Evolutionary conservation across 2,797 vertebrate genomes (phyloP), one percentile per base, ranked within the genome.

Genomic region (Epinephelus malabaricus): DNA sequence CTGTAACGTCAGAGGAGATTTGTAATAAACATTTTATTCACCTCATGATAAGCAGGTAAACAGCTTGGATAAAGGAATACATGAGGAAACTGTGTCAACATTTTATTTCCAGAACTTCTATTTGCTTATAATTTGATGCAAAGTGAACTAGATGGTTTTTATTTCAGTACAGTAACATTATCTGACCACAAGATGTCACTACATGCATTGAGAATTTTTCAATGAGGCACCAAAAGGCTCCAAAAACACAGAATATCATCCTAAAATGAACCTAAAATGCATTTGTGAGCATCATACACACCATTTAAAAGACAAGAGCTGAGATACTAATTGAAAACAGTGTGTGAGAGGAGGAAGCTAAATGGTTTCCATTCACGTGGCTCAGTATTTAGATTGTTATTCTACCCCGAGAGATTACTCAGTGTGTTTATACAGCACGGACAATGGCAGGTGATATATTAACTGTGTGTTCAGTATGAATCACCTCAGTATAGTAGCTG

Each of bases 401-500:
- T 67, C 4, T 3, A 4, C 3, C 17, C 17, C 50, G 21, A 30
- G 45, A 50, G 50, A 59, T 54, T 3, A 21, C 8, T 19, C 34
- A 34, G 34, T 34, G 8, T 21, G 49, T 30, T 50, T 46, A 13
- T 64, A 51, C 12, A 68, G 3, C 2, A 10, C 3, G 61, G 7
- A 55, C 21, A 61, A 19, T 25, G 18, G 23, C 30, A 69, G 10
- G 25, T 25, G 34, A 59, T 51, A 17, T 19, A 30, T 21, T 0
- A 11, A 43, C n/a, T 53, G 13, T 76, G 54, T 43, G 21, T 14
- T 27, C 2, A 49, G 17, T 51, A 15, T 47, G 12, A 64, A 61
- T 96, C 92, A 99, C 98, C 96, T 98, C 97, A 8, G 92, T 94
- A 73, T 97, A 96, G 91, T 97, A 97, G 89, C 91, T 95, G 69